phyloP scores from a whole-genome alignment of 2,797 vertebrate genomes.

The Trachurus trachurus region DNA sequence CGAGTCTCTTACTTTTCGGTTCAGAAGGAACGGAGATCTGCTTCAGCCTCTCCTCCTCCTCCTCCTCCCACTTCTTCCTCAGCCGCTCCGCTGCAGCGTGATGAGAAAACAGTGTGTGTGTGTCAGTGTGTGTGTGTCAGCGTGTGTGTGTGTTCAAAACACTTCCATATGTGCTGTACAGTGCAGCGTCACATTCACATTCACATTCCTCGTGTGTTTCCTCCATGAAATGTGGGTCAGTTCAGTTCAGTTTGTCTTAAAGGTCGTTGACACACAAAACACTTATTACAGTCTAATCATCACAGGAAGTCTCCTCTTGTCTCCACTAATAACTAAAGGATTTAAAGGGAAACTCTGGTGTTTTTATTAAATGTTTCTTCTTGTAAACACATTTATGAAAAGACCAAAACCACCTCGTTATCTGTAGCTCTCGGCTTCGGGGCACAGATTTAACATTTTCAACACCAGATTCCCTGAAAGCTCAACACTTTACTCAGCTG shows the following conservation, averaged over 20 bases:
- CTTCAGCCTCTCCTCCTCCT: slow-evolving; percentile 83
- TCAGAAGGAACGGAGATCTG: slow-evolving; percentile 62
- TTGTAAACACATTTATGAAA: not conserved
- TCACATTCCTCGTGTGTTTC: slow-evolving; percentile 22
- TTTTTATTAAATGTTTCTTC: not conserved
- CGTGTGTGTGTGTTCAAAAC: slow-evolving; percentile 5
- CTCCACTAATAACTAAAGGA: not conserved
- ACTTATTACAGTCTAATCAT: too few species aligned
- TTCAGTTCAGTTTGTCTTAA: not conserved
- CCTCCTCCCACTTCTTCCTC: slow-evolving; percentile 87
- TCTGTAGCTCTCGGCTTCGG: too few species aligned
- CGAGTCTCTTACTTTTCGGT: slow-evolving; percentile 82
- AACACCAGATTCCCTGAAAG: too few species aligned
- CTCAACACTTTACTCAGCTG: too few species aligned
- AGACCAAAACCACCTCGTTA: not conserved
- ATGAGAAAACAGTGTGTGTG: slow-evolving; percentile 55
- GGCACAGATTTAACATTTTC: too few species aligned
- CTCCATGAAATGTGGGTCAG: slow-evolving; percentile 15
- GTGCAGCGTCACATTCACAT: not conserved
- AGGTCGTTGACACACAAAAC: too few species aligned
- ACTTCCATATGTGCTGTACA: slow-evolving; percentile 56
- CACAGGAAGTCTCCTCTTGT: not conserved
- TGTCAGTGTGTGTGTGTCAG: not conserved
- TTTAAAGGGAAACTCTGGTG: not conserved
- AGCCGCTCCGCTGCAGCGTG: slow-evolving; percentile 78